phyloP scores from a whole-genome alignment of 1,140 invertebrate genomes.

The Drosophila takahashii region DNA sequence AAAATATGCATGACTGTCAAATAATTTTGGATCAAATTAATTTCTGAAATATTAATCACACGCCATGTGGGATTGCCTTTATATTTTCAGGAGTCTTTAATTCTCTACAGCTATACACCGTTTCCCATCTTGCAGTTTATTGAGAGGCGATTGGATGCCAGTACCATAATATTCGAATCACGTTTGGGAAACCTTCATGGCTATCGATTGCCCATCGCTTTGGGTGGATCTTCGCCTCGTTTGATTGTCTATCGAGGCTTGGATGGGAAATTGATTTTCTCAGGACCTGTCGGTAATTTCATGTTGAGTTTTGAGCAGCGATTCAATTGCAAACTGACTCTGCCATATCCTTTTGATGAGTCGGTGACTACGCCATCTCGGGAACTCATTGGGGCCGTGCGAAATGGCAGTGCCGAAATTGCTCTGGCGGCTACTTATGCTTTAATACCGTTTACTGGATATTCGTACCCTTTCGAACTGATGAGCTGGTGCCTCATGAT shows the following conservation, averaged over 20 bases:
- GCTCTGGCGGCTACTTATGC: conserved; percentile 44
- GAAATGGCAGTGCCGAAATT: conserved; percentile 57
- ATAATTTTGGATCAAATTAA: too few relatives aligned
- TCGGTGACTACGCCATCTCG: conserved; percentile 12
- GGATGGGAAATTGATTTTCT: conserved; percentile 32
- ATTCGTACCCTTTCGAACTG: conserved; percentile 62
- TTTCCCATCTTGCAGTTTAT: conserved; percentile 61
- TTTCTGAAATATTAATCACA: conserved; percentile 4
- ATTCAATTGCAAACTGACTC: conserved; percentile 49
- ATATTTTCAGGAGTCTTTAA: conserved; percentile 41
- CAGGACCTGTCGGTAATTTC: conserved; percentile 63
- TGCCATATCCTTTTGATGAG: conserved; percentile 36
- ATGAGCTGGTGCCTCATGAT: conserved; percentile 74
- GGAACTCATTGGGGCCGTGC: conserved; percentile 45
- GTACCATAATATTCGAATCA: conserved; percentile 1
- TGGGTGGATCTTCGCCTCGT: conserved; percentile 67
- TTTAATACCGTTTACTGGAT: conserved; percentile 16
- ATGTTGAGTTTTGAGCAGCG: conserved; percentile 47
- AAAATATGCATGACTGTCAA: neutral
- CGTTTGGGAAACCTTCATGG: conserved; percentile 51
- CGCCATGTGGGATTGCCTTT: neutral
- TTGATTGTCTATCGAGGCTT: conserved; percentile 51
- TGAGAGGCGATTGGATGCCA: conserved; percentile 22
- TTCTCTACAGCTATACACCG: conserved; percentile 57
- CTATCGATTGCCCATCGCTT: conserved; percentile 38